These are phyloP conservation scores for Burhinus bistriatus DNA, from an alignment of 2,113 vertebrate species.

Conservation along the genomic window DNA sequence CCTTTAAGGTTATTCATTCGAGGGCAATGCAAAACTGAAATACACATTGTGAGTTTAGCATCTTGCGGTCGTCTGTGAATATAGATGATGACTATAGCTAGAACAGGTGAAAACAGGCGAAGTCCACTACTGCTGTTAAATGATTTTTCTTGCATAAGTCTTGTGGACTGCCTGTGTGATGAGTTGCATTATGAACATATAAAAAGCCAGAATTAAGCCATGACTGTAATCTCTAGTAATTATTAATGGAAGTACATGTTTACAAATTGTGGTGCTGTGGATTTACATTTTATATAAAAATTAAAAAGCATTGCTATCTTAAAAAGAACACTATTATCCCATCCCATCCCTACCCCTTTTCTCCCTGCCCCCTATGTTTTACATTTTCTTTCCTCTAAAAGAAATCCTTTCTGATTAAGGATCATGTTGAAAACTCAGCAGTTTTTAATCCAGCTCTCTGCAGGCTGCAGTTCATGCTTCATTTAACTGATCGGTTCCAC, in stretches of 20 bases:
- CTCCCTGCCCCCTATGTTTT: slow-evolving; percentile 15
- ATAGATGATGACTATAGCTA: neutral
- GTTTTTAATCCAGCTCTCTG: slow-evolving; percentile 70
- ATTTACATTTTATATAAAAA: neutral
- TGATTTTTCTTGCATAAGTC: neutral
- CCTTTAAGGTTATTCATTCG: neutral
- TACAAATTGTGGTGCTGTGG: neutral
- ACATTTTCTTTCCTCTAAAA: slow-evolving; percentile 44
- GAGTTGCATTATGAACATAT: neutral
- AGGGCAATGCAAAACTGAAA: neutral
- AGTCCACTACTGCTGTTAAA: neutral
- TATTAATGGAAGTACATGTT: neutral
- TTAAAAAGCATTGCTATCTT: neutral
- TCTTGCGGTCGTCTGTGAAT: neutral
- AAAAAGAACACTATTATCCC: neutral
- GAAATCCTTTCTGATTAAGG: slow-evolving; percentile 60
- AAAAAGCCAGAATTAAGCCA: neutral
- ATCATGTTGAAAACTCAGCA: slow-evolving; percentile 69
- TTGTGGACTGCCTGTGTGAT: neutral
- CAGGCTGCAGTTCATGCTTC: slow-evolving; percentile 67
- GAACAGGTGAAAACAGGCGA: neutral
- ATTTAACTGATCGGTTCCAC: slow-evolving; percentile 71
- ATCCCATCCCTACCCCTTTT: neutral
- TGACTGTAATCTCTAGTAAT: neutral
- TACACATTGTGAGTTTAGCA: neutral